Evolutionary conservation across 2,113 vertebrate genomes (phyloP), one percentile per base, ranked within the genome.

Genomic region (Guaruba guarouba): DNA sequence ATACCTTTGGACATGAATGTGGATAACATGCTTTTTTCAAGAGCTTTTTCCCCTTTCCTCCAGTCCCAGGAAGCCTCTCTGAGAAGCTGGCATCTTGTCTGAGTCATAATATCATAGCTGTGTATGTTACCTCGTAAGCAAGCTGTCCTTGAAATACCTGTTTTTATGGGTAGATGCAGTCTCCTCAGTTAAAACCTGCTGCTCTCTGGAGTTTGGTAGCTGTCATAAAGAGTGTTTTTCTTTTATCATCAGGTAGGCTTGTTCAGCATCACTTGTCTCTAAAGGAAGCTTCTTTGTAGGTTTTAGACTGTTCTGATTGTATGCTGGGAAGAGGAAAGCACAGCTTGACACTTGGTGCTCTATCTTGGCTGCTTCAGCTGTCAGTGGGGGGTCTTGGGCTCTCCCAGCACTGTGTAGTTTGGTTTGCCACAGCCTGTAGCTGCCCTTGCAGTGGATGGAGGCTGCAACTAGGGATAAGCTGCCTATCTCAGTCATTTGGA

Each of bases 71-170:
- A 78, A 91, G 48, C 31, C n/a, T 86, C 57, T 84, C 29, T 10
- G 70, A 89, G 74, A 70, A 94, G 62, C 49, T 16, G 1, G 61
- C 66, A 44, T 88, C 52, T 82, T 84, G 69, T 80, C 66, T 93
- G 86, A 96, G 57, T 96, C 83, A 86, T 28, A 48, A 37, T 51
- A 48, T 41, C 89, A 63, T 67, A 83, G 75, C 94, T 86, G 77
- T 54, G 23, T 64, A 23, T 91, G 96, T 94, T 77, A 95, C 88
- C 81, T 92, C 31, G 29, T 63, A 90, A 68, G 77, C 75, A 74
- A 88, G 86, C 86, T 96, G 93, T 95, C 96, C 92, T 95, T 90
- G 92, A 96, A 95, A 90, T 94, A 96, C 91, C 92, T 95, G 93
- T 85, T 96, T 90, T 74, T 78, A 39, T 92, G 86, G 94, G 54